A percentile compares a stretch with the other conserved stretches of the same genome.
phyloP scores from a whole-genome alignment of 2,113 vertebrate genomes.

The Donacobius atricapilla region DNA sequence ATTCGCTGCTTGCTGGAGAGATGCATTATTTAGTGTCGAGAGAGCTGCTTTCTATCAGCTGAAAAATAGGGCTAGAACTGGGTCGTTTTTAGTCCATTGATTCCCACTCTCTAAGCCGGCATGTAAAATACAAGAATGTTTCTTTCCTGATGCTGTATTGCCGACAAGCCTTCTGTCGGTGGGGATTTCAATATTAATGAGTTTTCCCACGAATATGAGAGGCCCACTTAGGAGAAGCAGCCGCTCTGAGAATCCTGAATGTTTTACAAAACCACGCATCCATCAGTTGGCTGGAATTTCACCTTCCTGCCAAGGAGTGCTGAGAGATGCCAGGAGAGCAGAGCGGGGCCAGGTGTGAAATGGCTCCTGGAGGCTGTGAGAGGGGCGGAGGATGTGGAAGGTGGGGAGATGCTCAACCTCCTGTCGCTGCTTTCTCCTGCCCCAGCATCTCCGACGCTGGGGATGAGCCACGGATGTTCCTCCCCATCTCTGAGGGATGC shows the following conservation, averaged over 20 bases:
- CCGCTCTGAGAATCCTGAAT: neutral
- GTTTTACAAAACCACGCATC: neutral
- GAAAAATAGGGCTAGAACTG: conserved; percentile 8
- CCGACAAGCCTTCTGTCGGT: neutral
- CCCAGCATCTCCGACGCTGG: fast-evolving
- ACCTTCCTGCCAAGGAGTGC: neutral
- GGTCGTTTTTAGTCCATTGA: neutral
- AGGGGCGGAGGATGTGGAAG: neutral
- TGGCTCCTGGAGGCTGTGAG: neutral
- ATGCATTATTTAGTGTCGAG: conserved; percentile 4
- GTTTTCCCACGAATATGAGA: neutral
- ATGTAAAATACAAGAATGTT: neutral
- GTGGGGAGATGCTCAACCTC: neutral
- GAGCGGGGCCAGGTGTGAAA: neutral
- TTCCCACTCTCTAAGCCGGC: neutral
- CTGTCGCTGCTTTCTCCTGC: neutral
- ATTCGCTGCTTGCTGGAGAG: neutral
- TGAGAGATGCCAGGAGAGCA: neutral
- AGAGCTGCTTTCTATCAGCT: conserved; percentile 3
- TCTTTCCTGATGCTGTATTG: neutral
- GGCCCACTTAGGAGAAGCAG: neutral
- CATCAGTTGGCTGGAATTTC: neutral
- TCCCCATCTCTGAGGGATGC: fast-evolving
- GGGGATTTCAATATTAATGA: conserved; percentile 39
- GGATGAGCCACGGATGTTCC: fast-evolving